Conservation (phyloP, 2,113 vertebrate species). For the Bagarius yarrelli region DNA sequence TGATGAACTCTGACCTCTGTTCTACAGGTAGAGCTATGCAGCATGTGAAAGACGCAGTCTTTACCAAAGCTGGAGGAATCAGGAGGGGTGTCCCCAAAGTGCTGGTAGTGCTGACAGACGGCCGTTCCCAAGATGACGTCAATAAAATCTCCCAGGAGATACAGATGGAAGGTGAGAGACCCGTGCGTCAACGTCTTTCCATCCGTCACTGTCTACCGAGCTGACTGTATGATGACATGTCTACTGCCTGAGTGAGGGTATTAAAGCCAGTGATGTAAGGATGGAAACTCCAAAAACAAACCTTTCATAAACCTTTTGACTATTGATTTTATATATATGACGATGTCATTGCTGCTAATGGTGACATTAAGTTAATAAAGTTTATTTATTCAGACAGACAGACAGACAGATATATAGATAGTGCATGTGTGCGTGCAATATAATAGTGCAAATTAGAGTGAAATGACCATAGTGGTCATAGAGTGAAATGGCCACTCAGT, state of each 20-base stretch:
- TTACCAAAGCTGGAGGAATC: conserved; percentile 79
- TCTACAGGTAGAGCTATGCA: conserved; percentile 87
- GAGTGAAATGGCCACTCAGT: no score
- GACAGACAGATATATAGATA: no score
- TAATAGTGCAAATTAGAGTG: no score
- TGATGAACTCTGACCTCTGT: conserved; percentile 37
- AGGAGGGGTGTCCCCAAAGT: conserved; percentile 89
- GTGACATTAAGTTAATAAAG: no score
- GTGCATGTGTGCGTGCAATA: no score
- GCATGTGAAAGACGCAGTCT: conserved; percentile 85
- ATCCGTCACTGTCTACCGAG: background rate
- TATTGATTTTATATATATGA: no score
- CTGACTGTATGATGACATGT: background rate
- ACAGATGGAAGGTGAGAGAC: conserved; percentile 84
- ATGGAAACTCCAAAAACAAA: no score
- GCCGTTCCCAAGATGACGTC: conserved; percentile 93
- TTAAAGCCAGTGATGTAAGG: background rate
- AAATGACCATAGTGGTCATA: no score
- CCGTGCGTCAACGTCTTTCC: background rate
- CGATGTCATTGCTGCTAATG: no score
- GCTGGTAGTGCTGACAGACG: conserved; percentile 93
- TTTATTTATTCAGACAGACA: no score
- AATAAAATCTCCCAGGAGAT: conserved; percentile 88
- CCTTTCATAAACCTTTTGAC: no score
- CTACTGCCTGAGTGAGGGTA: background rate